phyloP scores from a whole-genome alignment of 2,888 invertebrate species.

The Xanthorhoe spadicearia region DNA sequence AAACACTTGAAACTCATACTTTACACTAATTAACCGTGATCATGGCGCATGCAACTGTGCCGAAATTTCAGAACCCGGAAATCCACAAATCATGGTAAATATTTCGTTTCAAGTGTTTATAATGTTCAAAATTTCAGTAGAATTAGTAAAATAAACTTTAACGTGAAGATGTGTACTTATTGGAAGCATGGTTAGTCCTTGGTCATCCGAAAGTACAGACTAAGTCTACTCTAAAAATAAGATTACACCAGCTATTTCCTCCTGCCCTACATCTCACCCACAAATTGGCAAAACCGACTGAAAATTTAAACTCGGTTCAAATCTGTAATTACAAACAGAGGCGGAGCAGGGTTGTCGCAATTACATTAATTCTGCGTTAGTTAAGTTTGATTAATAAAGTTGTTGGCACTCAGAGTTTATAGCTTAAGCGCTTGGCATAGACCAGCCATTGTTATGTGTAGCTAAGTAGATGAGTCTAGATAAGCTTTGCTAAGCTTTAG shows the following conservation, averaged over 20 bases:
- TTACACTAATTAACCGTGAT: too few species aligned
- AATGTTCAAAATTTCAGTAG: too few species aligned
- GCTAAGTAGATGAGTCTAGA: background rate
- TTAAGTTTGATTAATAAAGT: slow-evolving; percentile 52
- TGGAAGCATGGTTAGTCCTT: too few species aligned
- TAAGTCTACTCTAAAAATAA: background rate
- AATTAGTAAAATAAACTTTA: too few species aligned
- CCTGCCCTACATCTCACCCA: slow-evolving; percentile 6
- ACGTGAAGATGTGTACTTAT: too few species aligned
- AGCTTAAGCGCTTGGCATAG: background rate
- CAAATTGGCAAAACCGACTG: slow-evolving; percentile 29
- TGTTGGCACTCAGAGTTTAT: slow-evolving; percentile 20
- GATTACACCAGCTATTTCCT: slow-evolving; percentile 5
- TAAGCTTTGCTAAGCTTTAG: background rate
- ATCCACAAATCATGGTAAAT: too few species aligned
- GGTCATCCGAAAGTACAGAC: too few species aligned
- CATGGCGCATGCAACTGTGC: too few species aligned
- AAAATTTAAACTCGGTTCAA: slow-evolving; percentile 37
- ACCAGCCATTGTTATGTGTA: background rate
- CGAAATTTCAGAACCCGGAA: too few species aligned
- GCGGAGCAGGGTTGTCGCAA: slow-evolving; percentile 28
- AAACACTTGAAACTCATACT: too few species aligned
- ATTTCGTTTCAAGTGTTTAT: too few species aligned
- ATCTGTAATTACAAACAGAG: slow-evolving; percentile 41
- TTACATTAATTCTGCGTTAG: slow-evolving; percentile 46